Conservation (phyloP, 2,113 vertebrate genomes). For the Ictalurus punctatus region DNA sequence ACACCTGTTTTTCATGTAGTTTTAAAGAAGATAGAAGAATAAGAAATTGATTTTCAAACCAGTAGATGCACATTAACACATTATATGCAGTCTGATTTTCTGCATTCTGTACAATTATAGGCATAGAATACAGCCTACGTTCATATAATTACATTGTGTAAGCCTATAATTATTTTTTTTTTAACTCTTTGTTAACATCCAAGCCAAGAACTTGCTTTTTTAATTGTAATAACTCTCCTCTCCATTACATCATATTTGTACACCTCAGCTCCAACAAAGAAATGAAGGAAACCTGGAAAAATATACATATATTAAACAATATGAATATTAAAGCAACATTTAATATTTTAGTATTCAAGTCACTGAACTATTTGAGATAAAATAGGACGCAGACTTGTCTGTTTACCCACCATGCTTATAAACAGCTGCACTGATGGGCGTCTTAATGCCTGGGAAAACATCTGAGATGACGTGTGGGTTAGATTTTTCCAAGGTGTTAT, state of each 20-base stretch:
- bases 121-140: neutral
- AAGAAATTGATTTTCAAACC: neutral
- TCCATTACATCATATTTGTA: constrained; percentile 66
- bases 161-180: neutral
- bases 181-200: constrained; percentile 62
- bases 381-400: neutral
- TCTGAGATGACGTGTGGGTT: constrained; percentile 70
- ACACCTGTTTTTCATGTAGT: neutral
- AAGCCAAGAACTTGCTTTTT: constrained; percentile 73
- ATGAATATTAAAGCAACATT: neutral
- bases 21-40: neutral
- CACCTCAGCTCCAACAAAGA: constrained; percentile 71
- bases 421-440: constrained; percentile 68
- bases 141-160: neutral
- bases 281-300: constrained; percentile 70
- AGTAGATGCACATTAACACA: neutral
- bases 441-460: constrained; percentile 70
- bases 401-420: constrained; percentile 66
- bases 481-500: constrained; percentile 67
- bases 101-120: constrained; percentile 1
- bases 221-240: constrained; percentile 62
- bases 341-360: neutral
- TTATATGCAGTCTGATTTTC: neutral
- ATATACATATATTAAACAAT: neutral
- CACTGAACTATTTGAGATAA: neutral